A percentile compares a stretch with the other conserved stretches of the same genome.
These are phyloP conservation scores for Dryocosmus kuriphilus DNA, from an alignment of 2,888 invertebrate species.

Conservation along the genomic window DNA sequence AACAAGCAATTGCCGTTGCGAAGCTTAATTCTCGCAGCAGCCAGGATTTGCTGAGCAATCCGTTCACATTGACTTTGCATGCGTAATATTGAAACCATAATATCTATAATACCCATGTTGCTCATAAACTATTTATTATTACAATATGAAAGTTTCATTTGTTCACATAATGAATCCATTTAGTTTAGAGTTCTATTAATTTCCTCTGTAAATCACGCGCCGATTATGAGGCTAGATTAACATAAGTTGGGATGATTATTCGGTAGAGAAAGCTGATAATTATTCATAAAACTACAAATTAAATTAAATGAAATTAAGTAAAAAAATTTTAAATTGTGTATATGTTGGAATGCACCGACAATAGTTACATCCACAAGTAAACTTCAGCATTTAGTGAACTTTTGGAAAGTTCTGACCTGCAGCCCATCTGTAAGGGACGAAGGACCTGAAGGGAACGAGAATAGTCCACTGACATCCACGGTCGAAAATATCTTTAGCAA, in stretches of 20 bases:
- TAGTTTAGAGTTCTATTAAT: background rate
- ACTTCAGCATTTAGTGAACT: too few species aligned
- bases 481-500: too few species aligned
- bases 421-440: too few species aligned
- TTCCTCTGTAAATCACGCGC: background rate
- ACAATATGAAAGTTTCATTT: constrained; percentile 14
- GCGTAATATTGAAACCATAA: constrained; percentile 10
- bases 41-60: constrained; percentile 48
- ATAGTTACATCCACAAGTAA: too few species aligned
- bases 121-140: background rate
- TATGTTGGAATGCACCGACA: too few species aligned
- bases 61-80: constrained; percentile 43
- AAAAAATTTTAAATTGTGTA: too few species aligned
- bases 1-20: constrained; percentile 47
- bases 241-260: background rate
- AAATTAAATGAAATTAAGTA: too few species aligned
- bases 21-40: background rate
- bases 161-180: background rate
- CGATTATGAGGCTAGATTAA: background rate
- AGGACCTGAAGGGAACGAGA: too few species aligned
- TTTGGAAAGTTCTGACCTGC: too few species aligned
- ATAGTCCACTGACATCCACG: too few species aligned
- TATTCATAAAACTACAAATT: background rate
- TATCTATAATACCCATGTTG: background rate
- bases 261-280: background rate